Conservation (phyloP, 2,888 invertebrate genomes). For the Hyppa rectilinea region DNA sequence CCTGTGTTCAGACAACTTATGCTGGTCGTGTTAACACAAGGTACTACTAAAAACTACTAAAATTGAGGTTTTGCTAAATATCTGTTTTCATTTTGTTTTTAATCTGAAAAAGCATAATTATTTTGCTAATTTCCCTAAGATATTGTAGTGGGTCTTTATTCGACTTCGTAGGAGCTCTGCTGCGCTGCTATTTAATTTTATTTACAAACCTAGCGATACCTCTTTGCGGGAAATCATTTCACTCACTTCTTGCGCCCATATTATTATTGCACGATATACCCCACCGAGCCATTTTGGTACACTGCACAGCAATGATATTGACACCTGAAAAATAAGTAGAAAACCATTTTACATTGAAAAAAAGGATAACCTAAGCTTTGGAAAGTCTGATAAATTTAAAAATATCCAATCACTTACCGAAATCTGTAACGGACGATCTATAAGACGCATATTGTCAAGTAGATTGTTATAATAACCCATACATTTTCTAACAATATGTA, state of each 20-base stretch:
- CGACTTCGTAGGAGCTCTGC: no score
- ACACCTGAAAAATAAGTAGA: neutral
- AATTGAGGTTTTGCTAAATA: no score
- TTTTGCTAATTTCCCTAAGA: no score
- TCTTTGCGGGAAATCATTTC: no score
- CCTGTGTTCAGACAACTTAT: no score
- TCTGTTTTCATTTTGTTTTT: no score
- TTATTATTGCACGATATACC: neutral
- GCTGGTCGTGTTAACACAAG: no score
- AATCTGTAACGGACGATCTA: conserved; percentile 27
- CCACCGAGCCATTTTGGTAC: neutral
- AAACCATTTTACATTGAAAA: neutral
- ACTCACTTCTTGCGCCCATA: neutral
- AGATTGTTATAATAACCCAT: conserved; percentile 43
- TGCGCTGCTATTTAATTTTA: no score
- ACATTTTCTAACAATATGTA: conserved; percentile 29
- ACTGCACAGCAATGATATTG: neutral
- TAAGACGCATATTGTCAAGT: conserved; percentile 22
- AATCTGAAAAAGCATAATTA: no score
- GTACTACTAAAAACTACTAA: no score
- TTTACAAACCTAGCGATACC: no score
- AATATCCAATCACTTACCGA: conserved; percentile 16
- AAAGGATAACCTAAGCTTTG: neutral
- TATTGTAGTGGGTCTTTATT: no score
- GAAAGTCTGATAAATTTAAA: neutral